Base-by-base conservation (phyloP, 2,888 invertebrate species). In the Acrobasis repandana region DNA sequence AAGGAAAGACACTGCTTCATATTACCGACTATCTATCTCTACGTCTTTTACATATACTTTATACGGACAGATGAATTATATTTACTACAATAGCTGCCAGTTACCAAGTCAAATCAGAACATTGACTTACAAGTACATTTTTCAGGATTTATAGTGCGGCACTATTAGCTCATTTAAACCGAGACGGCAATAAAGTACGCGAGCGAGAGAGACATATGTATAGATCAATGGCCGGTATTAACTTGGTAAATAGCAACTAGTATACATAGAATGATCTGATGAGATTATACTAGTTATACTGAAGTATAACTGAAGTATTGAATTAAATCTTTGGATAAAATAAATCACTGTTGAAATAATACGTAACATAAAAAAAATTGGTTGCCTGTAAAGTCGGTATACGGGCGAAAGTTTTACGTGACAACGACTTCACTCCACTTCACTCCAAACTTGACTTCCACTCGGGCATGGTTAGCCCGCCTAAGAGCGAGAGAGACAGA, bases 291-390 rank as follows among this genome's bases (percentile, higher is more conserved):
- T 18, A 54, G 73, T 69, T 79, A 78, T 76, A 76, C 70, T 48
- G 15, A 36, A 43, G 71, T 75, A 79, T 76, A 82, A 78, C 73
- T 62, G 67, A 66, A 54, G 49, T 20, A 61, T 59, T 49, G 65
- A 68, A 67, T 36, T 54, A 69, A 68, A 76, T 84, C 82, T 84
- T 84, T 84, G 84, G 84, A 77, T 71, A 73, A 69, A 54, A 79
- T 67, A 63, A 79, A 79, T 73, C 72, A 79, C 74, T 73, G 68
- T 65, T 64, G 64, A 68, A 47, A 68, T 69, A 71, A 69, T 61
- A 70, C 57, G 65, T 63, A 72, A 49, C 62, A 63, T 65, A 57
- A 64, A 62, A n/a, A n/a, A n/a, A n/a, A n/a, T n/a, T n/a, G n/a
- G n/a, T n/a, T n/a, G n/a, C n/a, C n/a, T n/a, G n/a, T n/a, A n/a